Conservation (phyloP, 2,113 vertebrate genomes). For the Pygoscelis antarcticus region DNA sequence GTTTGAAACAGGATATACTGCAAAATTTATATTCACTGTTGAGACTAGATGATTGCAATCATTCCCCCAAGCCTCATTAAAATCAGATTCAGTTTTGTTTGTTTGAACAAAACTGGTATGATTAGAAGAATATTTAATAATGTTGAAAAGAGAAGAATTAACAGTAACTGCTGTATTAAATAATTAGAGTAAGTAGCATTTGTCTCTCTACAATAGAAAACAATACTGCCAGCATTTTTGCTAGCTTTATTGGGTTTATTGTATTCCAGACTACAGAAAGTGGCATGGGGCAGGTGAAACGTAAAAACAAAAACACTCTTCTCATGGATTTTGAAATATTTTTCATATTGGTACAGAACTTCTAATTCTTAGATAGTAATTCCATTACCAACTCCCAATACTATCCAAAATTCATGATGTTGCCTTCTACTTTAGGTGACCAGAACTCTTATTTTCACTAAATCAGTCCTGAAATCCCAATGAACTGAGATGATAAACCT, state of each 20-base stretch:
- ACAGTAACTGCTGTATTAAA: not conserved
- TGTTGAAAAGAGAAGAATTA: not conserved
- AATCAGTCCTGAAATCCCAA: not conserved
- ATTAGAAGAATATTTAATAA: not conserved
- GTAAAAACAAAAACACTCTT: not conserved
- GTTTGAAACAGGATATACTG: not conserved
- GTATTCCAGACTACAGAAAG: not conserved
- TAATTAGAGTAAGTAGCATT: not conserved
- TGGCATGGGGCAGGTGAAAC: not conserved
- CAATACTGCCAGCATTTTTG: not conserved
- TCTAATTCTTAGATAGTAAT: not conserved
- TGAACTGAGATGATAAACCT: not conserved
- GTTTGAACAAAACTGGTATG: not conserved
- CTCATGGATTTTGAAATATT: not conserved
- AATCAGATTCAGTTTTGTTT: not conserved
- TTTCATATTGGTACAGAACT: not conserved
- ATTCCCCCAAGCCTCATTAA: not conserved
- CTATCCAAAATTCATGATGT: not conserved
- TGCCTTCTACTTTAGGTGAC: not conserved
- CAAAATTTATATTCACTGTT: not conserved
- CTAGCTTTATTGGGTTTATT: not conserved
- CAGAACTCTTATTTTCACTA: not conserved
- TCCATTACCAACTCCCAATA: not conserved
- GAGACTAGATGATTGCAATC: not conserved
- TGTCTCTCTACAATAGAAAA: not conserved